Base-by-base conservation (phyloP, 1,140 invertebrate genomes). In the Drosophila rufa region DNA sequence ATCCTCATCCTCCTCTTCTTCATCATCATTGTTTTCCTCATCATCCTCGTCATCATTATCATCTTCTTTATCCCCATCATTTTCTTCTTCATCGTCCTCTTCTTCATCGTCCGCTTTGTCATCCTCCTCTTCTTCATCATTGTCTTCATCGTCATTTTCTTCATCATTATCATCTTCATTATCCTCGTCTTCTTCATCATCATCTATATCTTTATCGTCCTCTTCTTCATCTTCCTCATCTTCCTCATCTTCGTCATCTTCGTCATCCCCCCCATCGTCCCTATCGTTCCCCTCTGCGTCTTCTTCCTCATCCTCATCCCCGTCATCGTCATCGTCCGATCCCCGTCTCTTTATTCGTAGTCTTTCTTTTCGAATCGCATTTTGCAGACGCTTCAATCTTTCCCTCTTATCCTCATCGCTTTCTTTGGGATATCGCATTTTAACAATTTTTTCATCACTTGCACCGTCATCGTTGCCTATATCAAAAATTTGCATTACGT, bases 381-480 rank as follows among this genome's bases (percentile, higher is more conserved):
- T 73, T 36, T 90, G 85, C 50, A 90, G 82, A 57, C 79, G 85
- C 66, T 90, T 90, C 55, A 90, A 45, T 73, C 55, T 90, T 30
- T 76, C 79, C 68, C 75, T 76, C 48, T 85, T 90, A 79, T 90
- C 85, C 65, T 62, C 79, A 77, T 90, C 71, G 79, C 91, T 91
- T 73, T 91, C 86, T 78, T 86, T 91, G 43, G 86, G 93, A 93
- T 93, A 93, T 83, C 81, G 93, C 84, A 79, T 57, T 93, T 92
- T 69, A 93, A 86, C 64, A 93, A 92, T 57, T 93, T 92, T 80
- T 91, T 94, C 93, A 60, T 94, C 93, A 79, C 94, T 92, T 56
- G 94, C 93, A 75, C 93, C 92, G 91, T 94, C 94, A 89, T 94
- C 92, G 50, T 93, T 91, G 62, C 94, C 92, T 85, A 94, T 92